Evolutionary conservation across 1,140 invertebrate species (phyloP).

Genomic region (Sycophaga agraensis): DNA sequence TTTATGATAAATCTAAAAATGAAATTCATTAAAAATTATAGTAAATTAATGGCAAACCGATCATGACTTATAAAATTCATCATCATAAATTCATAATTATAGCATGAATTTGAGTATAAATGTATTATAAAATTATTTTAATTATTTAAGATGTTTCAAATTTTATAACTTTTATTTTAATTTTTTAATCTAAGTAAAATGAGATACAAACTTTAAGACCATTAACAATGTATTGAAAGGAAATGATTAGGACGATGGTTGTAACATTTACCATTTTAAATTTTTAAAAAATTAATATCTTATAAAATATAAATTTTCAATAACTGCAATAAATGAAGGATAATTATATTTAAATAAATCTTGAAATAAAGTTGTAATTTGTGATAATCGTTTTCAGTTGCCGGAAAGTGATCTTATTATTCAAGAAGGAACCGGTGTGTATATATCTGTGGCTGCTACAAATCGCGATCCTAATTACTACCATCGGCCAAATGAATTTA

Average conservation of each 20-base stretch:
- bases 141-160: neutral
- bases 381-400: conserved; percentile 33
- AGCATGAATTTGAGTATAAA: neutral
- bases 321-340: no score
- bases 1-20: neutral
- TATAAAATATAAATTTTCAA: no score
- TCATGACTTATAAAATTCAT: no score
- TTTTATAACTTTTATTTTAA: neutral
- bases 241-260: neutral
- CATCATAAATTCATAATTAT: no score
- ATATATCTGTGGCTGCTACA: conserved; percentile 43
- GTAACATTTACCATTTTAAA: neutral
- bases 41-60: no score
- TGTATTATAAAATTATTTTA: neutral
- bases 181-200: neutral
- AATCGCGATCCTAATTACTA: conserved; percentile 51
- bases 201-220: no score
- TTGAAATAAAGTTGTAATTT: no score
- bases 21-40: neutral
- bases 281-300: neutral
- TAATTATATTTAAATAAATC: no score
- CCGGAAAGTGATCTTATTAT: conserved; percentile 49
- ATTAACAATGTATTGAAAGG: neutral
- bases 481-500: conserved; percentile 38
- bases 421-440: conserved; percentile 45